These are phyloP conservation scores for Eulemur coronatus DNA, from an alignment of 2,797 vertebrate genomes.

Conservation along the genomic window DNA sequence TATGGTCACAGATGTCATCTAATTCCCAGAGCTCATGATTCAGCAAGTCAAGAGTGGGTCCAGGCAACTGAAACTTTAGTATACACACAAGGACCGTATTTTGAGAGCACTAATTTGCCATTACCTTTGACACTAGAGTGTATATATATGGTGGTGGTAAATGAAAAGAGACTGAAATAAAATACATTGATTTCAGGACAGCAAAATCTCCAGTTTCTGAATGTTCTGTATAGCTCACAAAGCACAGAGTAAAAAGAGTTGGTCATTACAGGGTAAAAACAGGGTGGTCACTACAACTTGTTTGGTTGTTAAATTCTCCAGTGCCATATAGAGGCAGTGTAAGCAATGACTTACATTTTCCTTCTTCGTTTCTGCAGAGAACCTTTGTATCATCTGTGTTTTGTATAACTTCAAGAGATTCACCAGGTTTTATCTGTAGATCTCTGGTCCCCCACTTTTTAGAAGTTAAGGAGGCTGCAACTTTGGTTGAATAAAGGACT, in stretches of 20 bases:
- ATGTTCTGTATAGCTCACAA: background rate
- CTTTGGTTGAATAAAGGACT: constrained; percentile 89
- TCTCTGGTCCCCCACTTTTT: constrained; percentile 92
- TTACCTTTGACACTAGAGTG: background rate
- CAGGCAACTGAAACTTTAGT: background rate
- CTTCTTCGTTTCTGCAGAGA: constrained; percentile 94
- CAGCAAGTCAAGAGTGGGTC: background rate
- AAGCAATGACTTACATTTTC: constrained; percentile 91
- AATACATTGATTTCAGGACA: background rate
- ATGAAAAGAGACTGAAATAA: background rate
- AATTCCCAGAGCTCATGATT: background rate
- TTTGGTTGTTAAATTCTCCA: background rate
- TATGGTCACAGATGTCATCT: background rate
- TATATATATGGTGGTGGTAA: background rate
- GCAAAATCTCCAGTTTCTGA: background rate
- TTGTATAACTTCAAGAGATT: constrained; percentile 91
- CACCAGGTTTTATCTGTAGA: constrained; percentile 90
- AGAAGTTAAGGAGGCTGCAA: constrained; percentile 79
- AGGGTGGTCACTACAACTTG: background rate
- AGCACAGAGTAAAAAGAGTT: background rate
- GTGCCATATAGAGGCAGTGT: rapidly evolving
- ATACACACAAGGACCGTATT: background rate
- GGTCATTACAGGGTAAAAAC: background rate
- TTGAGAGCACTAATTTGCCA: background rate
- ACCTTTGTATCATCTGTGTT: constrained; percentile 89